Base-by-base conservation (phyloP, 2,113 vertebrate genomes). In the Pituophis catenifer region DNA sequence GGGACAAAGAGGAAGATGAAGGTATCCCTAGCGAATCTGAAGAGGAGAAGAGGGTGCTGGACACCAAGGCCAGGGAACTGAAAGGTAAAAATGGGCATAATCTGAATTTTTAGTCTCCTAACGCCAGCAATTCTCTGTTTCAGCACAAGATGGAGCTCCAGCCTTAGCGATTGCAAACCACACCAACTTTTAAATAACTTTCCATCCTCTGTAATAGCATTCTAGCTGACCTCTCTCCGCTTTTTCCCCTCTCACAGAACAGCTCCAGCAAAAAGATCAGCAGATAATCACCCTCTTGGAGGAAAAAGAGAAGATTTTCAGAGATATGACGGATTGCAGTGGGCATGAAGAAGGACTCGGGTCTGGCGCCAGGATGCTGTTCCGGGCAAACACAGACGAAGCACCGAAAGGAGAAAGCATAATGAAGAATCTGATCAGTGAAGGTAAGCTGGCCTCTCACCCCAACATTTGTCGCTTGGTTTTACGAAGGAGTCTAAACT, bases 1-100 rank as follows among this genome's bases (percentile, higher is more conserved):
- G 99, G 97, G 98, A 99, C 92, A 98, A 98, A 94, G 99, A 99
- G 91, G 99, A 99, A 94, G 99, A 99, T 11, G 99, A 99, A 97
- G 99, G 99, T 24, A 98, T 99, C 92, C 99, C 99, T 11, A 99
- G 98, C 13, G 99, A 99, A 95, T 99, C 98, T 0, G 99, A 99
- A 93, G 99, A 99, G 94, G 99, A 99, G 93, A 99, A 98, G 96
- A 98, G 98, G 93, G 96, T 98, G 92, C 93, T 98, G 0, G 99
- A 99, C 48, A 98, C 96, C 0, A 99, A 98, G 98, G 97, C 98
- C 86, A 98, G 98, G 95, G 99, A 98, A 93, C 96, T 99, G 95
- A 99, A 98, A 99, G 99, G 99, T 99, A 96, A 98, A 95, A 89
- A 29, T 38, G 26, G 44, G 2, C 50, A 52, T 10, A 1, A 12